Evolutionary conservation across 2,797 vertebrate genomes (phyloP).

Genomic region (Ctenopoma kingsleyae): DNA sequence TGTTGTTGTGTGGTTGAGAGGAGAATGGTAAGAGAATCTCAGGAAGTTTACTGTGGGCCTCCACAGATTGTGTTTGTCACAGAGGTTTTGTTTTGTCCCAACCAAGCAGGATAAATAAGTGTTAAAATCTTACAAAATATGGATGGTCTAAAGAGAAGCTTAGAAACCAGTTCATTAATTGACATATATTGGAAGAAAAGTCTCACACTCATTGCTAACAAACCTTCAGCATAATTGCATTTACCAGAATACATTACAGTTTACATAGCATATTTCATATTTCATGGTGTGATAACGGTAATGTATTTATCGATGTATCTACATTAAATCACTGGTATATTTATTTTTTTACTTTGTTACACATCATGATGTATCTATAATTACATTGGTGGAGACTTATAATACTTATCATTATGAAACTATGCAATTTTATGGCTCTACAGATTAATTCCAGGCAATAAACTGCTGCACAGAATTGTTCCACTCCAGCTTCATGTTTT

Average conservation of each 20-base stretch:
- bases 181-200: neutral
- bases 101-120: slow-evolving; percentile 21
- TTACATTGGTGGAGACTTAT: no score
- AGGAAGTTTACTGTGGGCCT: slow-evolving; percentile 62
- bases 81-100: slow-evolving; percentile 19
- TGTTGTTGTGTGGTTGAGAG: slow-evolving; percentile 51
- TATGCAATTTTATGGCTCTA: no score
- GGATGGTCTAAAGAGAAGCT: neutral
- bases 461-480: neutral
- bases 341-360: neutral
- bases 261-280: no score
- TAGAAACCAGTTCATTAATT: neutral
- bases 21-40: slow-evolving; percentile 34
- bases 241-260: no score
- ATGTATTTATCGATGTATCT: no score
- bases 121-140: neutral
- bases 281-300: no score
- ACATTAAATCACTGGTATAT: no score
- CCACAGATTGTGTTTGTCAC: slow-evolving; percentile 49
- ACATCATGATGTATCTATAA: neutral
- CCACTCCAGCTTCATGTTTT: no score
- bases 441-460: neutral
- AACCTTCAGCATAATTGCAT: neutral
- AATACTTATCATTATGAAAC: no score
- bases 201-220: neutral